These are phyloP conservation scores for Panurus biarmicus DNA, from an alignment of 2,113 vertebrate genomes.

Conservation along the genomic window DNA sequence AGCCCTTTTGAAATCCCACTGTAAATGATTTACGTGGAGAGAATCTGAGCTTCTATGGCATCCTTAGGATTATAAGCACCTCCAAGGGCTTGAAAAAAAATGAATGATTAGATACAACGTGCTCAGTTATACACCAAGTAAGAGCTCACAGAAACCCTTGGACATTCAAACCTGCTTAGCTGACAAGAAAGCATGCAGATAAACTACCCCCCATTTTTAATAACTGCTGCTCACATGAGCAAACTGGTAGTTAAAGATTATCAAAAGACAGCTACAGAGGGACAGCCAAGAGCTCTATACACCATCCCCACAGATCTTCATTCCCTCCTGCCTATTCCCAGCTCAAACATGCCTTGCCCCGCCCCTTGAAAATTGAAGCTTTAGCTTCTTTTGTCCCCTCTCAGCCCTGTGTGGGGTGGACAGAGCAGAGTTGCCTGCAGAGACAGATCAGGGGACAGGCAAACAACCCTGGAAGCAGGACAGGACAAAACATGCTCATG, in stretches of 20 bases:
- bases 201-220: not conserved
- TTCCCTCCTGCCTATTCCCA: not conserved
- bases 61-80: not conserved
- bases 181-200: not conserved
- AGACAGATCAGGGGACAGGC: not conserved
- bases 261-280: not conserved
- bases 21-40: not conserved
- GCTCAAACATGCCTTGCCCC: not conserved
- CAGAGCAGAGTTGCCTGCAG: not conserved
- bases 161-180: not conserved
- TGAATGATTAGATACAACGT: not conserved
- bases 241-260: not conserved
- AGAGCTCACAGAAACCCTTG: not conserved
- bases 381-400: not conserved
- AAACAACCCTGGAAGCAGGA: not conserved
- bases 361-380: not conserved
- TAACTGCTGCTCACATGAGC: not conserved
- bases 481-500: not conserved
- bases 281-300: not conserved
- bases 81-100: constrained; percentile 15
- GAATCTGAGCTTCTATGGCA: not conserved
- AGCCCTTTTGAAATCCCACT: constrained; percentile 16
- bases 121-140: not conserved
- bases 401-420: not conserved
- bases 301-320: not conserved